phyloP scores from a whole-genome alignment of 2,888 invertebrate genomes.

The Tenthredo livida region DNA sequence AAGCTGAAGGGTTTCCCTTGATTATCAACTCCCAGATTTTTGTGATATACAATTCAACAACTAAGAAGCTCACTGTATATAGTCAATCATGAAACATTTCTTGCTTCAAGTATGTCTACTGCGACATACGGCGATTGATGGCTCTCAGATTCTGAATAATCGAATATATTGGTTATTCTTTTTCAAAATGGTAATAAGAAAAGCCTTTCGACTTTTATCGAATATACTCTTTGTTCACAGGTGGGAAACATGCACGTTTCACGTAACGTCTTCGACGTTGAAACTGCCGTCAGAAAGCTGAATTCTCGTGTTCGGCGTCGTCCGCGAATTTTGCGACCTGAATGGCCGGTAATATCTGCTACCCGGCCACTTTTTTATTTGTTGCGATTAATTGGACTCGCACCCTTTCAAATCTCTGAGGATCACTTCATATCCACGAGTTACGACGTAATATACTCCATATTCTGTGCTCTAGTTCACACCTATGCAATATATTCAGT shows the following conservation, averaged over 20 bases:
- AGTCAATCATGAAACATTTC: neutral
- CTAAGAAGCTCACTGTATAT: neutral
- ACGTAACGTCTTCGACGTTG: conserved; percentile 39
- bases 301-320: conserved; percentile 7
- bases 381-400: conserved; percentile 69
- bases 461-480: conserved; percentile 58
- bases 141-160: neutral
- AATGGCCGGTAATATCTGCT: conserved; percentile 69
- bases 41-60: neutral
- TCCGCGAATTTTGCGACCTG: conserved; percentile 61
- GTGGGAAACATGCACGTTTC: conserved; percentile 15
- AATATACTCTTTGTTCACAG: neutral
- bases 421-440: conserved; percentile 65
- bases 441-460: conserved; percentile 59
- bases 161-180: no score
- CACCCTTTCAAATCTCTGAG: conserved; percentile 69
- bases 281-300: conserved; percentile 32
- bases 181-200: no score
- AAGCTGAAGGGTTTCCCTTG: neutral
- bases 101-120: neutral
- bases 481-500: conserved; percentile 61
- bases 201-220: neutral
- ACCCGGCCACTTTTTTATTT: conserved; percentile 68
- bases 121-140: neutral
- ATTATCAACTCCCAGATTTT: neutral